Percentiles rank a stretch among this genome's conserved stretches.
phyloP scores from a whole-genome alignment of 2,797 vertebrate genomes.

The Danio albolineatus region DNA sequence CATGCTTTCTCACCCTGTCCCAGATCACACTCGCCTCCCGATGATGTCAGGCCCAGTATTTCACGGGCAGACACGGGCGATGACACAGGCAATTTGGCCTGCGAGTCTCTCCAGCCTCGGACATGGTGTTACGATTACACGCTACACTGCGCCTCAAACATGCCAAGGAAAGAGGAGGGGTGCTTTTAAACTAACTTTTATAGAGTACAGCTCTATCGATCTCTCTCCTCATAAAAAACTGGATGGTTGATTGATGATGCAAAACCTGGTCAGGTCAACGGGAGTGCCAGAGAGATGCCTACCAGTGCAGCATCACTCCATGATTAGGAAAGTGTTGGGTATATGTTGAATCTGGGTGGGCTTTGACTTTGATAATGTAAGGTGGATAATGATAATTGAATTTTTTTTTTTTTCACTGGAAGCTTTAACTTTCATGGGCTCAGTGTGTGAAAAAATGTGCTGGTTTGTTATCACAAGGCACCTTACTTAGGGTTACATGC shows the following conservation, averaged over 20 bases:
- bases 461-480: slow-evolving; percentile 53
- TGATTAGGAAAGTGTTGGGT: slow-evolving; percentile 20
- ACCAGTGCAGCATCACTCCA: slow-evolving; percentile 1
- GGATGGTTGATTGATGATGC: slow-evolving; percentile 55
- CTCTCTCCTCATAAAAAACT: slow-evolving; percentile 69
- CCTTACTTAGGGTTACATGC: not conserved
- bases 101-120: slow-evolving; percentile 85
- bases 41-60: slow-evolving; percentile 85
- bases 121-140: slow-evolving; percentile 91
- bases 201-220: slow-evolving; percentile 73
- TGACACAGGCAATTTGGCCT: slow-evolving; percentile 93
- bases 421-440: slow-evolving; percentile 75
- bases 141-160: slow-evolving; percentile 79
- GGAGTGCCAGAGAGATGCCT: slow-evolving; percentile 52
- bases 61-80: slow-evolving; percentile 84
- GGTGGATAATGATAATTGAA: slow-evolving; percentile 51
- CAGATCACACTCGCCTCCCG: slow-evolving; percentile 57
- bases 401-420: slow-evolving; percentile 62
- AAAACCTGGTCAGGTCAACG: slow-evolving; percentile 24
- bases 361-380: slow-evolving; percentile 54
- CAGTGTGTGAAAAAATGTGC: slow-evolving; percentile 72
- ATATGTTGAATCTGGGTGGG: slow-evolving; percentile 33
- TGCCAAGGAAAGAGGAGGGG: slow-evolving; percentile 75
- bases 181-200: slow-evolving; percentile 76
- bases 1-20: slow-evolving; percentile 36